Percentiles rank a stretch among this genome's conserved stretches.
These are phyloP conservation scores for Drosophila biarmipes DNA, from an alignment of 1,140 invertebrate genomes.

Conservation along the genomic window DNA sequence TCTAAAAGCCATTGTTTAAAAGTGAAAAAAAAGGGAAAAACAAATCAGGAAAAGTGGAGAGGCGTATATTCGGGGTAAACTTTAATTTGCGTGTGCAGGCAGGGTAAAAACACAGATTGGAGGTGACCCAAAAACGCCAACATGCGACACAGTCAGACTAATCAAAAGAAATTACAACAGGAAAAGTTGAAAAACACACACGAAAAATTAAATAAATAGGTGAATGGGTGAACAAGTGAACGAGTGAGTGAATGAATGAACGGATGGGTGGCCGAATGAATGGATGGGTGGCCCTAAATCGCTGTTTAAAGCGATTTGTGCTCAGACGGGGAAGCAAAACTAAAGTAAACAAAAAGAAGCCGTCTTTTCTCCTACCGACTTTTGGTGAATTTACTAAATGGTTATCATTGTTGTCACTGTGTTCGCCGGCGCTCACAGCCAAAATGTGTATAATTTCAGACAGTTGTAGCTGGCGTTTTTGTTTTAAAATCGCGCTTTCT, in stretches of 20 bases:
- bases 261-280: background rate
- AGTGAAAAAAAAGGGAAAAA: background rate
- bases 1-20: conserved; percentile 8
- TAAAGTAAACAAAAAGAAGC: conserved; percentile 22
- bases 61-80: conserved; percentile 19
- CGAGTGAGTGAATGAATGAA: conserved; percentile 8
- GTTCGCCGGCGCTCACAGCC: conserved; percentile 1
- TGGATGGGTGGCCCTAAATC: conserved; percentile 64
- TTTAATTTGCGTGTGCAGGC: conserved; percentile 48
- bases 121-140: conserved; percentile 71
- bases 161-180: conserved; percentile 48
- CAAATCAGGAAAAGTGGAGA: conserved; percentile 10
- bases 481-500: conserved; percentile 63
- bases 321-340: conserved; percentile 7
- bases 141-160: conserved; percentile 66
- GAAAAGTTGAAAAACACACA: conserved; percentile 42
- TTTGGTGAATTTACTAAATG: conserved; percentile 45
- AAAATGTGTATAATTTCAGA: conserved; percentile 33
- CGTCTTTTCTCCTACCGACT: conserved; percentile 3
- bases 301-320: conserved; percentile 47
- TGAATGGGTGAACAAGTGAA: conserved; percentile 50
- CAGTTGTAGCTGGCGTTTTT: conserved; percentile 17
- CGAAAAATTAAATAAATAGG: conserved; percentile 79
- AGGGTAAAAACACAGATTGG: conserved; percentile 23
- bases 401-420: conserved; percentile 52